phyloP scores from a whole-genome alignment of 2,888 invertebrate species.

The Apodemia zela region DNA sequence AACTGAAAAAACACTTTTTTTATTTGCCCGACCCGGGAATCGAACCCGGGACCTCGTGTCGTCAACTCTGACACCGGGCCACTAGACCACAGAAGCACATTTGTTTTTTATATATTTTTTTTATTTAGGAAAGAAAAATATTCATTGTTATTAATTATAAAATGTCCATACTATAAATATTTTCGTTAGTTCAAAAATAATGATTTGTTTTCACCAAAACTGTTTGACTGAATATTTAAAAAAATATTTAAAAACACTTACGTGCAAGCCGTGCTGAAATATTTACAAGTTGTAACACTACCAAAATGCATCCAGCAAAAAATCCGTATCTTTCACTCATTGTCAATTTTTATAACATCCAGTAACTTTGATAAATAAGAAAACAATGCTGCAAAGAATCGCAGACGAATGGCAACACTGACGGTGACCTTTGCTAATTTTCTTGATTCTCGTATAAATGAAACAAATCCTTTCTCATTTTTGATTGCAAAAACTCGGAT shows the following conservation, averaged over 20 bases:
- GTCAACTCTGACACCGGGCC: no score
- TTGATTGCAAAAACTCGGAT: slow-evolving; percentile 66
- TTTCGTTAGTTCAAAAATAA: no score
- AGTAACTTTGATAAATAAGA: slow-evolving; percentile 22
- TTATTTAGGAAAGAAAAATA: no score
- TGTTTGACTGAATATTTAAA: neutral
- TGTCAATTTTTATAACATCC: slow-evolving; percentile 33
- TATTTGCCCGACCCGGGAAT: no score
- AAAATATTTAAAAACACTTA: slow-evolving; percentile 42
- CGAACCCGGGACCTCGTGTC: no score
- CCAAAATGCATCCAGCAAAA: slow-evolving; percentile 48
- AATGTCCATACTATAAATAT: no score
- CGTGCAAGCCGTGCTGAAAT: slow-evolving; percentile 60
- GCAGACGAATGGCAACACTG: slow-evolving; percentile 50
- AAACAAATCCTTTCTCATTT: slow-evolving; percentile 70
- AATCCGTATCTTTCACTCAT: slow-evolving; percentile 64
- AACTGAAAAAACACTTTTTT: no score
- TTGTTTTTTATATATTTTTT: no score
- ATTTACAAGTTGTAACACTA: slow-evolving; percentile 45
- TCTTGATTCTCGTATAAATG: slow-evolving; percentile 54
- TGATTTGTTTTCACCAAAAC: no score
- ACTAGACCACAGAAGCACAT: no score
- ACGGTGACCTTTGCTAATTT: slow-evolving; percentile 48
- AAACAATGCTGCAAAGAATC: slow-evolving; percentile 37
- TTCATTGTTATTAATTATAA: no score